Percentiles rank a stretch among this genome's conserved stretches.
Evolutionary conservation across 2,113 vertebrate species (phyloP).

Genomic region (Noctilio leporinus): DNA sequence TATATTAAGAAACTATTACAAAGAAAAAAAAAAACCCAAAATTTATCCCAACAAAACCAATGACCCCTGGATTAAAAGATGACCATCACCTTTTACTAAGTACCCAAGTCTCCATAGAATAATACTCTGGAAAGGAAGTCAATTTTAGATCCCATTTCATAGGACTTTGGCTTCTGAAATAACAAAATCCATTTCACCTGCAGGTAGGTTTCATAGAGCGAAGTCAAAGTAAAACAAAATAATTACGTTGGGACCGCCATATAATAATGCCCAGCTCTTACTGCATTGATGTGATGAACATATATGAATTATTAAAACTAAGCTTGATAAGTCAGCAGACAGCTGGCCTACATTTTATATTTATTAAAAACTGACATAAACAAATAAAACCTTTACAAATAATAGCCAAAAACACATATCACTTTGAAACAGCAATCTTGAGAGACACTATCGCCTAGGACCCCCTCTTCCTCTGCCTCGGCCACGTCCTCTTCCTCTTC

Average conservation of each 20-base stretch:
- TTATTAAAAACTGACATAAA: constrained; percentile 71
- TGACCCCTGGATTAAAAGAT: no score
- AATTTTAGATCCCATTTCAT: no score
- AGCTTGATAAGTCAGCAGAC: constrained; percentile 43
- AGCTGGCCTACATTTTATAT: constrained; percentile 51
- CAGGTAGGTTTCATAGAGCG: neutral
- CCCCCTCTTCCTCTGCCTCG: constrained; percentile 92
- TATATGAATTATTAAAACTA: neutral
- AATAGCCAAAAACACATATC: neutral
- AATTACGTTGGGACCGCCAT: neutral
- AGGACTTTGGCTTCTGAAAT: neutral
- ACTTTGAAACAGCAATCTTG: constrained; percentile 29
- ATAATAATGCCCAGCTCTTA: neutral
- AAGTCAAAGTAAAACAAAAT: neutral
- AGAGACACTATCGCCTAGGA: constrained; percentile 86
- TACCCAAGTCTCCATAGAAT: no score
- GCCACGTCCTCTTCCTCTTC: constrained; percentile 88
- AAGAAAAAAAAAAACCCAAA: neutral
- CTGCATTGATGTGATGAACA: neutral
- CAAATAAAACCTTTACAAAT: constrained; percentile 70
- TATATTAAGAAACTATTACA: neutral
- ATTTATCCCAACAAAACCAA: neutral
- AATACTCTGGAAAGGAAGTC: no score
- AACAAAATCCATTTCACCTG: neutral
- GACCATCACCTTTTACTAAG: no score